Base-by-base conservation (phyloP, 2,888 invertebrate species). In the Ectropis crepuscularia region DNA sequence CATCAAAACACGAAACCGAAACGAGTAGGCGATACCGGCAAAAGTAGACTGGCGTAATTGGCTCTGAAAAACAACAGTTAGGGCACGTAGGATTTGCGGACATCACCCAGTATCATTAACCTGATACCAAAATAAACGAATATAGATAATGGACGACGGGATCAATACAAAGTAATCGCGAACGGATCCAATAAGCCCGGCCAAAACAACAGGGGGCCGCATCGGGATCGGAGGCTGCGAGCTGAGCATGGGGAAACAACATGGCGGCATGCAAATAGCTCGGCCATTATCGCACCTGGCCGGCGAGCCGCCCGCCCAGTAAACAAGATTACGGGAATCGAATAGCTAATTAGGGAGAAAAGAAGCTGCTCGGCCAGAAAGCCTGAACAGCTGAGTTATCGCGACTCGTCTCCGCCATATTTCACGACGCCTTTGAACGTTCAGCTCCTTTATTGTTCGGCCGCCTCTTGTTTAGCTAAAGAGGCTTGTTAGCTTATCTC, bases 181-280 rank as follows among this genome's bases (percentile, higher is more conserved):
- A 87, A 80, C 88, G 87, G 89, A 91, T 90, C 92, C 92, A 92
- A 92, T 92, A 92, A 92, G 89, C 92, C 85, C 79, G 81, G 86
- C 87, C 89, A 86, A 89, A 90, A 88, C 89, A 87, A 87, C 88
- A 86, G 92, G 90, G 89, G 88, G 85, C 84, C 89, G 87, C 82
- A 79, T 79, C 82, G 76, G 80, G 84, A 83, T 83, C 81, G 85
- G 81, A 83, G 85, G 74, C 83, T 81, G 79, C 75, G 80, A 80
- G 82, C 87, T 87, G 87, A 89, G 85, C 89, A 89, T 86, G 88
- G 91, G 87, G 83, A 88, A 89, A 88, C 92, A 92, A 90, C 90
- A 92, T 92, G 92, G 92, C 92, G 90, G 92, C 92, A 92, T 92
- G 92, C 92, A 92, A 92, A 92, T 92, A 91, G 88, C 90, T 83